phyloP scores from a whole-genome alignment of 2,888 invertebrate species.

The Volucella inflata region DNA sequence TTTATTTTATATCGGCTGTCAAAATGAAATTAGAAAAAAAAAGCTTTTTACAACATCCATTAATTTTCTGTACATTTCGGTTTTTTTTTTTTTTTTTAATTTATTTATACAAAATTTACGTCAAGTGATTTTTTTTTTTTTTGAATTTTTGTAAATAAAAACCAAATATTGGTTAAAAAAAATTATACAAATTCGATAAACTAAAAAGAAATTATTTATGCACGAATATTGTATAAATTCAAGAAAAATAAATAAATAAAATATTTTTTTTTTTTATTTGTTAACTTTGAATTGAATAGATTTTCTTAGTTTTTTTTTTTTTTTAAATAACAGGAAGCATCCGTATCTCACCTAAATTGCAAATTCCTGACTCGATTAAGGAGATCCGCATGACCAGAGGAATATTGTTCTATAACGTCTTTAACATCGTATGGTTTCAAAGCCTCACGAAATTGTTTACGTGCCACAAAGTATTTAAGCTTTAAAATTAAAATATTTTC shows the following conservation, averaged over 20 bases:
- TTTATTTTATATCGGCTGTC: conserved; percentile 22
- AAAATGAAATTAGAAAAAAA: conserved; percentile 29
- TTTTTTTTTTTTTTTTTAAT: conserved; percentile 9
- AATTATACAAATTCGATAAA: conserved; percentile 59
- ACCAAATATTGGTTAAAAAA: conserved; percentile 48
- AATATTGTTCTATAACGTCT: conserved; percentile 97
- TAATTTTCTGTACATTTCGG: conserved; percentile 20
- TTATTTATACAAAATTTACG: conserved; percentile 51
- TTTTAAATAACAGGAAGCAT: conserved; percentile 62
- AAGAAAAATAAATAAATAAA: conserved; percentile 4
- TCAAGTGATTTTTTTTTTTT: conserved; percentile 56
- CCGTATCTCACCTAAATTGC: conserved; percentile 89
- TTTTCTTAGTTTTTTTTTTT: conserved; percentile 40
- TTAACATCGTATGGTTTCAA: conserved; percentile 97
- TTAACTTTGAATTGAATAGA: conserved; percentile 25
- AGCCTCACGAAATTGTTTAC: conserved; percentile 95
- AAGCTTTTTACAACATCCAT: conserved; percentile 53
- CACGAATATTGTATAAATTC: conserved; percentile 47
- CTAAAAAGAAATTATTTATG: conserved; percentile 28
- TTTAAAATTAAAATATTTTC: conserved; percentile 83
- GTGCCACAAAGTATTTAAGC: conserved; percentile 95
- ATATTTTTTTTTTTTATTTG: conserved; percentile 37
- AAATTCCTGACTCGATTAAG: conserved; percentile 94
- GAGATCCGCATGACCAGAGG: conserved; percentile 94
- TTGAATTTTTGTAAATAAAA: conserved; percentile 44